Evolutionary conservation across 1,140 invertebrate species (phyloP), one percentile per base, ranked within the genome.

Genomic region (Aphis gossypii): DNA sequence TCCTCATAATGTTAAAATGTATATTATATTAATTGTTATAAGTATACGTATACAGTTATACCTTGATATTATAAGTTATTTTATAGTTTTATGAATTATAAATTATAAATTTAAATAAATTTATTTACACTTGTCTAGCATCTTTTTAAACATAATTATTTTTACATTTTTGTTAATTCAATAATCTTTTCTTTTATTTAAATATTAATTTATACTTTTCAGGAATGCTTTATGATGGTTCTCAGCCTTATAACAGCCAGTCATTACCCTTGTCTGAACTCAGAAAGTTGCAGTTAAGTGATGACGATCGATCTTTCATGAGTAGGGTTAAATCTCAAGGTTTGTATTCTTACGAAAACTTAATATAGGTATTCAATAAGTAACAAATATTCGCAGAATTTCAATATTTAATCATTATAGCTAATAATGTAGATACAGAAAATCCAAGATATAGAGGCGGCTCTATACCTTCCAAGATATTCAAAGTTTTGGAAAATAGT

Each of bases 261-360:
- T 94, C 94, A 41, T 94, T 94, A 54, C 95, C 95, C 23, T 92
- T 94, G 2, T 94, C 95, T 93, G 96, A 96, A 94, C 94, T 96
- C 91, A 95, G 96, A 41, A 96, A 96, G 94, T 94, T 97, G 94
- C 96, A 97, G 94, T 94, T 97, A 41, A 95, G 95, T 46, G 96
- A 97, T 41, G 96, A 96, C 94, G 96, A 97, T 94, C 96, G 95
- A 94, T 94, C 96, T 84, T 95, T 97, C 30, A 96, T 97, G 96
- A 96, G 96, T 94, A 96, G 96, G 95, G 96, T 97, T 94, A 96
- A 96, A 94, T 96, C 96, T 94, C 96, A 97, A 96, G 96, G 96
- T 97, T 95, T 95, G 92, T 94, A 83, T 92, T 87, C 9, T 51
- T 41, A 38, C 20, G 1, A 83, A 35, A 60, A 83, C 18, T 18